phyloP scores from a whole-genome alignment of 2,797 vertebrate genomes.

The Novumbra hubbsi region DNA sequence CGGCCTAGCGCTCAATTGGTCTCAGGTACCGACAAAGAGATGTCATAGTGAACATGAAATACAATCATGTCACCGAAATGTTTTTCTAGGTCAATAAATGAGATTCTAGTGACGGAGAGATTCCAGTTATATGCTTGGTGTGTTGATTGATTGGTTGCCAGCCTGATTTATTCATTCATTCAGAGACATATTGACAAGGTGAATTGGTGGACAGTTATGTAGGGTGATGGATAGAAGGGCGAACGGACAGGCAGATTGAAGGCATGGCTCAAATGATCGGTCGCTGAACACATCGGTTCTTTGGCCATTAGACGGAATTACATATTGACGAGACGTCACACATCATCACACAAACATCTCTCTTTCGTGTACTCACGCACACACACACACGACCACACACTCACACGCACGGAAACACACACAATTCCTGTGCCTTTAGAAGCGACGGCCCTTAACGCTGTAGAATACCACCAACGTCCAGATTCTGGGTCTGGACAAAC shows the following conservation, averaged over 20 bases:
- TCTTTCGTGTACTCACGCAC: background rate
- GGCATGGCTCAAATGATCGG: background rate
- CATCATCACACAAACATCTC: background rate
- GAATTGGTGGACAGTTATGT: background rate
- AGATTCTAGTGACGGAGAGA: background rate
- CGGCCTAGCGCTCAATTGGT: background rate
- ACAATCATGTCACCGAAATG: background rate
- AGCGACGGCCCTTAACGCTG: background rate
- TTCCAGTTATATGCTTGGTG: background rate
- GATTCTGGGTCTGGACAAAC: background rate
- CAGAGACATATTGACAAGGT: background rate
- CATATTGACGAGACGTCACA: background rate
- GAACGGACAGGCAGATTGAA: background rate
- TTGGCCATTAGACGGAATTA: background rate
- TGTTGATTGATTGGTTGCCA: background rate
- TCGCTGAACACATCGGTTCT: background rate
- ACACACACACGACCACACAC: slow-evolving; percentile 16
- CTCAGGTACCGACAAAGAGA: background rate
- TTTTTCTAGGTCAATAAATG: background rate
- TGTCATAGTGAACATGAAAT: background rate
- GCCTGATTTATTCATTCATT: background rate
- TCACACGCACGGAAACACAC: background rate
- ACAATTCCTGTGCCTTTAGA: background rate
- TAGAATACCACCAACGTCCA: background rate
- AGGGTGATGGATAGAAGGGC: background rate